These are phyloP conservation scores for Enteromius radiatus DNA, from an alignment of 2,797 vertebrate species.

Conservation along the genomic window DNA sequence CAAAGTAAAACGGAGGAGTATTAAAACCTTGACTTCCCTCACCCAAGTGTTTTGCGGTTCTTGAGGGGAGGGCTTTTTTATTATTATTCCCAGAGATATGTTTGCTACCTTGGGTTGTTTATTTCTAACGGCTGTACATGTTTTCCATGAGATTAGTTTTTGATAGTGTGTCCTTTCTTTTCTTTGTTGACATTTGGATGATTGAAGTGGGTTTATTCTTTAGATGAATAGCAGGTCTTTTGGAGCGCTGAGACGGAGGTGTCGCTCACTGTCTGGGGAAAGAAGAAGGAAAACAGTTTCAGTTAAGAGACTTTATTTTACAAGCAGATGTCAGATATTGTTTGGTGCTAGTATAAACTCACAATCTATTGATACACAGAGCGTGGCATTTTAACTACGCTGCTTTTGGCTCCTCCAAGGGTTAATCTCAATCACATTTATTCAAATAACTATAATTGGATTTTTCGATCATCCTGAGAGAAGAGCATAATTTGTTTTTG, in stretches of 20 bases:
- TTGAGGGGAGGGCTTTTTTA: conserved; percentile 47
- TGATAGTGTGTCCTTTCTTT: conserved; percentile 67
- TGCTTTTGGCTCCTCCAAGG: conserved; percentile 13
- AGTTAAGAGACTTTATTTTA: conserved; percentile 38
- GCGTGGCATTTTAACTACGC: conserved; percentile 44
- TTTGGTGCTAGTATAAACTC: conserved; percentile 38
- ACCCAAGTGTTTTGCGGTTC: conserved; percentile 42
- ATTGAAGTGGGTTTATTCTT: conserved; percentile 67
- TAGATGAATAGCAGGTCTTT: conserved; percentile 59
- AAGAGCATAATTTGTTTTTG: conserved; percentile 48
- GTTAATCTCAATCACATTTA: conserved; percentile 34
- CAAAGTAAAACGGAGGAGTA: conserved; percentile 61
- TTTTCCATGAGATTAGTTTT: conserved; percentile 67
- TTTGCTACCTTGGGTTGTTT: conserved; percentile 53
- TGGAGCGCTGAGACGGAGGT: conserved; percentile 55
- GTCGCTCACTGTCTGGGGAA: conserved; percentile 51
- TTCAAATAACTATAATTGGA: conserved; percentile 32
- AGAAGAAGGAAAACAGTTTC: conserved; percentile 47
- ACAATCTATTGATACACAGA: conserved; percentile 49
- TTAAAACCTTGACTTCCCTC: conserved; percentile 48
- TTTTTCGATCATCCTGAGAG: conserved; percentile 29
- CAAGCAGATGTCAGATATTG: conserved; percentile 37
- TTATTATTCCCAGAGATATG: conserved; percentile 37
- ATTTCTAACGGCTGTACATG: conserved; percentile 66
- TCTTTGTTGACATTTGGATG: conserved; percentile 72